Evolutionary conservation across 1,140 invertebrate genomes (phyloP).

Genomic region (Caenorhabditis tropicalis): DNA sequence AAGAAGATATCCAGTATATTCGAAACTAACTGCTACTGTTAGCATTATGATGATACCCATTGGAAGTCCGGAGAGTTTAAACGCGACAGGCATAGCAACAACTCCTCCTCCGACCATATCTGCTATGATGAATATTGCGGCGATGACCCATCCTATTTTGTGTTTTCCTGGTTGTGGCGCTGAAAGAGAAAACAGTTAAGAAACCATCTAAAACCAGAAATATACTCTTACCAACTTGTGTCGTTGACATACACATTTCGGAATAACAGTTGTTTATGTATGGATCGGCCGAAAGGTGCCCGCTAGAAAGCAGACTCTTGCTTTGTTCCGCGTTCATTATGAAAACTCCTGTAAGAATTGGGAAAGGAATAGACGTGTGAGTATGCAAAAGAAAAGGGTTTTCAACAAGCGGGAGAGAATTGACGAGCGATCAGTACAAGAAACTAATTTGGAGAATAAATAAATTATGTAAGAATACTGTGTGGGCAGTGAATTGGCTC

Average conservation of each 20-base stretch:
- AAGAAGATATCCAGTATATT: constrained; percentile 72
- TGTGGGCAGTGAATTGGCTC: not conserved
- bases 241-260: constrained; percentile 51
- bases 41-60: constrained; percentile 56
- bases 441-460: not conserved
- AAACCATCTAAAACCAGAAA: too few relatives aligned
- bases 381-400: not conserved
- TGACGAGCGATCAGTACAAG: not conserved
- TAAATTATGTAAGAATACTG: not conserved
- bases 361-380: not conserved
- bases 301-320: constrained; percentile 46
- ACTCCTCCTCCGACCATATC: constrained; percentile 60
- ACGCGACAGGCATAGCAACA: constrained; percentile 58
- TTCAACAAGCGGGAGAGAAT: not conserved
- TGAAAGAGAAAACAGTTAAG: constrained; percentile 34
- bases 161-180: constrained; percentile 45
- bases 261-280: constrained; percentile 51
- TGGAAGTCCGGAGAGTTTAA: constrained; percentile 57
- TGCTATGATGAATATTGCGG: constrained; percentile 57
- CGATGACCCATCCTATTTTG: constrained; percentile 59
- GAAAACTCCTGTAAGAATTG: constrained; percentile 33
- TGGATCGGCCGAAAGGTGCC: constrained; percentile 53
- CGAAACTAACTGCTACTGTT: constrained; percentile 56
- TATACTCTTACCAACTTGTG: constrained; percentile 34
- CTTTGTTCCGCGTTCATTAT: constrained; percentile 45